Evolutionary conservation across 2,888 invertebrate genomes (phyloP).

Genomic region (Hypomecis atomaria): DNA sequence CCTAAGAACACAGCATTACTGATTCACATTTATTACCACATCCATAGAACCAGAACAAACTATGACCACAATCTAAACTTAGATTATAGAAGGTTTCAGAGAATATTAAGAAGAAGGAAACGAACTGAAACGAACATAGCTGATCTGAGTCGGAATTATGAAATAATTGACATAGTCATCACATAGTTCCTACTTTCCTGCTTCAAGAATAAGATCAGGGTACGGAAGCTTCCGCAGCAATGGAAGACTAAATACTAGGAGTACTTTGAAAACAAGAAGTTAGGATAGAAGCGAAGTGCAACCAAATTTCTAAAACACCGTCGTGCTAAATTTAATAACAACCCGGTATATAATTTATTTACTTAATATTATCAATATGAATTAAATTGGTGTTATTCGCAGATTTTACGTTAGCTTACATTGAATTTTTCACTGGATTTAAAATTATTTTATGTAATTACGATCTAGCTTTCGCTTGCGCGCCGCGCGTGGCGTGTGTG

Average conservation of each 20-base stretch:
- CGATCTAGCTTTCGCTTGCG: slow-evolving; percentile 37
- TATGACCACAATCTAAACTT: slow-evolving; percentile 71
- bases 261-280: slow-evolving; percentile 53
- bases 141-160: slow-evolving; percentile 71
- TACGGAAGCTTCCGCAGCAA: slow-evolving; percentile 74
- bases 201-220: slow-evolving; percentile 69
- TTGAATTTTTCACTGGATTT: slow-evolving; percentile 30
- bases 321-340: slow-evolving; percentile 70
- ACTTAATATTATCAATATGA: slow-evolving; percentile 58
- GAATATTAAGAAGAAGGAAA: slow-evolving; percentile 56
- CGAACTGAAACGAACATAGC: slow-evolving; percentile 56
- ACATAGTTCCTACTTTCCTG: slow-evolving; percentile 81
- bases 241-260: slow-evolving; percentile 80
- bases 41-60: slow-evolving; percentile 74
- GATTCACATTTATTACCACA: slow-evolving; percentile 80
- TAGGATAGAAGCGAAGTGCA: slow-evolving; percentile 68
- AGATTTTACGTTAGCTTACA: slow-evolving; percentile 47
- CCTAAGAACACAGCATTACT: slow-evolving; percentile 77
- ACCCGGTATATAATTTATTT: slow-evolving; percentile 62
- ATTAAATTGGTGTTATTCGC: slow-evolving; percentile 79
- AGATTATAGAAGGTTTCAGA: slow-evolving; percentile 58
- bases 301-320: slow-evolving; percentile 64
- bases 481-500: slow-evolving; percentile 30
- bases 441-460: slow-evolving; percentile 41
- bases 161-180: slow-evolving; percentile 85